Percentiles rank a stretch among this genome's conserved stretches.
Evolutionary conservation across 2,888 invertebrate genomes (phyloP).

Genomic region (Bellardia pandia): DNA sequence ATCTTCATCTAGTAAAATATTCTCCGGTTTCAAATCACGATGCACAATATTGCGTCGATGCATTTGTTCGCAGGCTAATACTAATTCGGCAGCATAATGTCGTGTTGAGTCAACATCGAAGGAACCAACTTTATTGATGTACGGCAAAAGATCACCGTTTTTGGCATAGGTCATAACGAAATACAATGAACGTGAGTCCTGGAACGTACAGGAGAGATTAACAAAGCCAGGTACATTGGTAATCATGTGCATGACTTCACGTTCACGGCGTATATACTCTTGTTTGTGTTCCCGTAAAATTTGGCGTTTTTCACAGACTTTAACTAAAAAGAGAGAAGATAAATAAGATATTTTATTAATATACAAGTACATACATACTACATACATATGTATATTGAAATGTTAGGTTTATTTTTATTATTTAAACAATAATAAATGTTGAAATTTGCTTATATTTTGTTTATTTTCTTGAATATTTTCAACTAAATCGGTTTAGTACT

Average conservation of each 20-base stretch:
- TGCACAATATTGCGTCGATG: conserved; percentile 95
- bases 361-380: too few relatives aligned
- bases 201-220: conserved; percentile 97
- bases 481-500: too few relatives aligned
- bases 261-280: conserved; percentile 96
- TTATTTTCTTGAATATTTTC: too few relatives aligned
- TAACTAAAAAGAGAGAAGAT: conserved; percentile 87
- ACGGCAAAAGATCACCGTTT: conserved; percentile 96
- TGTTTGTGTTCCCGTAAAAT: conserved; percentile 97
- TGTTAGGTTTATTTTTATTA: too few relatives aligned
- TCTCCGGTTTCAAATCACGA: conserved; percentile 98
- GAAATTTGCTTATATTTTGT: too few relatives aligned
- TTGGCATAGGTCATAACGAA: conserved; percentile 98
- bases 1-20: conserved; percentile 96
- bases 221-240: conserved; percentile 95
- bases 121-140: conserved; percentile 94
- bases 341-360: not conserved
- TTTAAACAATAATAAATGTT: too few relatives aligned
- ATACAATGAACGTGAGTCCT: conserved; percentile 95
- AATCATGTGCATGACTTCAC: conserved; percentile 95
- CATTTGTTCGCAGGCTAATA: conserved; percentile 95
- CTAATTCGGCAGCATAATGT: conserved; percentile 97
- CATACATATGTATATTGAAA: too few relatives aligned
- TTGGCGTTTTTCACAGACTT: conserved; percentile 98
- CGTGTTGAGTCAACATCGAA: conserved; percentile 95